Base-by-base conservation (phyloP, 1,140 invertebrate genomes). In the Diorhabda elongata region DNA sequence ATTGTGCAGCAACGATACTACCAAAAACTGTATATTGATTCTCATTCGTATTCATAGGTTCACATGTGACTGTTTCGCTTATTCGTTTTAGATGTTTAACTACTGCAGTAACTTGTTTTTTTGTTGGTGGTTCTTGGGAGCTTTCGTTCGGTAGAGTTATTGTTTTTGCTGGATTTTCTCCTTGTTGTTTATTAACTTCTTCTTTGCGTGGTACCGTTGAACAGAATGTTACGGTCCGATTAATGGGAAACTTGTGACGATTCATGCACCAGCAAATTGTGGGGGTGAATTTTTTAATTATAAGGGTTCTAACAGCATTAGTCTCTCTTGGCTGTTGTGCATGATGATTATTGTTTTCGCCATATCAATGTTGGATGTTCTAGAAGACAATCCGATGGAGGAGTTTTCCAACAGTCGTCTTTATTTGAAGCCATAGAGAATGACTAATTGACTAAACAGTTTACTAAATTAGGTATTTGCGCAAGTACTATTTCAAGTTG, bases 281-380 rank as follows among this genome's bases (percentile, higher is more conserved):
- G 58, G 58, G 26, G 7, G 9, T 26, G 58, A 60, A 11, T 60
- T 60, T 26, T 60, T 60, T 42, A 60, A 60, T 26, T 60, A 60
- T 60, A 60, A 60, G 58, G 58, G 58, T 26, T n/a, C 9, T 60
- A 8, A 62, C 11, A 66, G 63, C 59, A 65, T 66, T 56, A 41
- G 59, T 26, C 26, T n/a, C 47, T 71, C 4, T 52, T 66, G 11
- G 52, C 58, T 57, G 6, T 69, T 5, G 65, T 62, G 11, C 57
- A 69, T 41, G 64, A 61, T 41, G 44, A 69, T 58, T 69, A 69
- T 42, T 63, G 60, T 69, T 72, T 69, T 63, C 9, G n/a, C 11
- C 63, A 63, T 47, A 44, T 66, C 56, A 44, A 52, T 41, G 57
- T 69, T 62, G 67, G 62, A 42, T 64, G n/a, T 41, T 9, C 59